Base-by-base conservation (phyloP, 2,888 invertebrate genomes). In the Achlya flavicornis region DNA sequence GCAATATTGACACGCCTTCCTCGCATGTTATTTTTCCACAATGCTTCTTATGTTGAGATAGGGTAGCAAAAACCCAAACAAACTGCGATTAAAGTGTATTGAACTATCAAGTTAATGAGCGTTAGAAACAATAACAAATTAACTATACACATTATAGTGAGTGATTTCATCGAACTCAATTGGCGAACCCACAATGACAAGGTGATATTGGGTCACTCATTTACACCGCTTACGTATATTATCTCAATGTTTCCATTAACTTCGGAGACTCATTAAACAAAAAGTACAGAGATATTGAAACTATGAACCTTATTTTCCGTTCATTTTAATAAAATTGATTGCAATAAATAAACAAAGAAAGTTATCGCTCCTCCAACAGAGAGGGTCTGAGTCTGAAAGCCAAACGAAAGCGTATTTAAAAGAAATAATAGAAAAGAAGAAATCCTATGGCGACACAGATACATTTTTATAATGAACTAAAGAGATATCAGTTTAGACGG, bases 171-270 rank as follows among this genome's bases (percentile, higher is more conserved):
- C n/a, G 69, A 70, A 68, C 73, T 63, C 62, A 58, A 26, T 46
- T 60, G n/a, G 57, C 59, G 58, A 38, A 59, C 63, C 63, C 57
- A 62, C 67, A 68, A 65, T 65, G 72, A 61, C 72, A 68, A 74
- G 73, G 72, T 67, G 64, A 67, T 65, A 64, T 66, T 61, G 65
- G 76, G 71, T 74, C 74, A 72, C 69, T 71, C 68, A 68, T 70
- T 60, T 43, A 19, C 7, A 33, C 14, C 11, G 14, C 3, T 7
- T 4, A 19, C n/a, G 11, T 19, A 60, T 60, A n/a, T 46, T 46
- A 46, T 46, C n/a, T 6, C 43, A 41, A n/a, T 59, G 58, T 59
- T 59, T 59, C 38, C 16, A 35, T 59, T 38, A 53, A 46, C n/a
- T 41, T 16, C 12, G 12, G 41, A 41, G 43, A 60, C 11, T 11